A percentile compares a stretch with the other conserved stretches of the same genome.
phyloP scores from a whole-genome alignment of 2,797 vertebrate species.

The Manis crassicaudata region DNA sequence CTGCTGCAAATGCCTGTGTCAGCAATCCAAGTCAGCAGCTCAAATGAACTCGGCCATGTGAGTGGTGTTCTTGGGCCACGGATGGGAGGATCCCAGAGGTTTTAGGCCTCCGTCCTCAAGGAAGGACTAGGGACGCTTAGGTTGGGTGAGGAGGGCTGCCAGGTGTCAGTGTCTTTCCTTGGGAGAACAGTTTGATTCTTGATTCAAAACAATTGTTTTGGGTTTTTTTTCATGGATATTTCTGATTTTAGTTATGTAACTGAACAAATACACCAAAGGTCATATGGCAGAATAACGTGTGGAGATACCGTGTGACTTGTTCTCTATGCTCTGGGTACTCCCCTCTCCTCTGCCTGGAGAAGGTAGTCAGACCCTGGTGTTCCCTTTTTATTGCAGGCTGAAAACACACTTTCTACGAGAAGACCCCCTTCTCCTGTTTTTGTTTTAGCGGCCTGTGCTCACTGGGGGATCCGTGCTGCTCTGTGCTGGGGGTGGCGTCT shows the following conservation, averaged over 20 bases:
- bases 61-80: neutral
- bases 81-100: neutral
- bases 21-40: slow-evolving; percentile 77
- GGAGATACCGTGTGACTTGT: neutral
- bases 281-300: neutral
- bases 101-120: neutral
- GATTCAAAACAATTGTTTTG: too few species aligned
- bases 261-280: neutral
- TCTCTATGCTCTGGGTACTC: neutral
- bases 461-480: neutral
- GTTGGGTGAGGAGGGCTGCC: neutral
- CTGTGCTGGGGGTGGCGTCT: neutral
- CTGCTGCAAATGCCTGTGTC: slow-evolving; percentile 74
- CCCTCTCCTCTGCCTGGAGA: neutral
- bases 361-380: neutral
- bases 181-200: neutral
- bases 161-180: neutral
- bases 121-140: neutral
- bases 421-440: neutral
- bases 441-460: neutral
- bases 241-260: neutral
- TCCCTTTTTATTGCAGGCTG: neutral
- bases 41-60: slow-evolving; percentile 43
- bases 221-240: neutral
- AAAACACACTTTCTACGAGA: neutral